Conservation (phyloP, 2,888 invertebrate species). For the Scaptomyza reducta region DNA sequence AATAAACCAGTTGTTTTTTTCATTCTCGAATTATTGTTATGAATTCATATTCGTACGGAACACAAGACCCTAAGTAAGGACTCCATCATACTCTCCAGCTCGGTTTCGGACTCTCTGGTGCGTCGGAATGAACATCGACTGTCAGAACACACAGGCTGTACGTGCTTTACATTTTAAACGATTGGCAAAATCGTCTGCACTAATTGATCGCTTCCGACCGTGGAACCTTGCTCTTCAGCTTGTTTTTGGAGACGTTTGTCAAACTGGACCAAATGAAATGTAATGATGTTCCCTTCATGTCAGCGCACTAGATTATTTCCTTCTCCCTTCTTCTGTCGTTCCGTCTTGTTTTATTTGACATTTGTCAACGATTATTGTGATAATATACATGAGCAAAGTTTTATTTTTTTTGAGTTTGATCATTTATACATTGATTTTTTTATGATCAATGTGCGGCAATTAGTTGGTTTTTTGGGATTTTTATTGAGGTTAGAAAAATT, state of each 20-base stretch:
- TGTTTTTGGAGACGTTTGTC: conserved; percentile 43
- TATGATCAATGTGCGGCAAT: conserved; percentile 9
- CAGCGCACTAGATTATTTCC: conserved; percentile 68
- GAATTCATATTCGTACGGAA: conserved; percentile 71
- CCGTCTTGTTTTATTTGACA: conserved; percentile 37
- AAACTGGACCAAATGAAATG: conserved; percentile 67
- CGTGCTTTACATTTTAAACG: conserved; percentile 83
- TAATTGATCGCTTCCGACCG: conserved; percentile 82
- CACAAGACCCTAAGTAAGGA: conserved; percentile 24
- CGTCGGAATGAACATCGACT: conserved; percentile 51
- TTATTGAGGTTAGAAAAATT: background rate
- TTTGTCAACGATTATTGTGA: conserved; percentile 58
- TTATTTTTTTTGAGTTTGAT: conserved; percentile 8
- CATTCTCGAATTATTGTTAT: conserved; percentile 65
- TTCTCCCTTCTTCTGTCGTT: conserved; percentile 18
- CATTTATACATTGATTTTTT: background rate
- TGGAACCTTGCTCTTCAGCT: conserved; percentile 45
- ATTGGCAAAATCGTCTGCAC: conserved; percentile 74
- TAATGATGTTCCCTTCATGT: conserved; percentile 64
- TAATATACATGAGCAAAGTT: conserved; percentile 40
- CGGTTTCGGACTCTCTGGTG: background rate
- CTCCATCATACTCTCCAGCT: conserved; percentile 9
- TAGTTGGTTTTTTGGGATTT: conserved; percentile 9
- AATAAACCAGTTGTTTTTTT: conserved; percentile 60
- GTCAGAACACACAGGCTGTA: conserved; percentile 83